Evolutionary conservation across 1,140 invertebrate species (phyloP).

Genomic region (Drosophila busckii): DNA sequence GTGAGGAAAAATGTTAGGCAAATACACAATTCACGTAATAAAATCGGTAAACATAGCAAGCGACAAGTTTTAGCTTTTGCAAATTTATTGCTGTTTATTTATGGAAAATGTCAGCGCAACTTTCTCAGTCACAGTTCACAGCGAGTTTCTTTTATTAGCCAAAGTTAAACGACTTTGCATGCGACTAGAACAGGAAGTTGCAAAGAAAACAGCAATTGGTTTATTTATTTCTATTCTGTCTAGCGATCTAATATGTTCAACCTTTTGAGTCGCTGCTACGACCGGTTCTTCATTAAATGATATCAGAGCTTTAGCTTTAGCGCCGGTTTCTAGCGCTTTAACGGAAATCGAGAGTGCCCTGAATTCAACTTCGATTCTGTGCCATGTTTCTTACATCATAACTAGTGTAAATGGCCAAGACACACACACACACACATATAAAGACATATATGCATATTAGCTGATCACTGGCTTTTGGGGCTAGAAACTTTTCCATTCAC

Average conservation of each 20-base stretch:
- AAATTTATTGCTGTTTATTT: slow-evolving; percentile 8
- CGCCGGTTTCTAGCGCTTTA: slow-evolving; percentile 28
- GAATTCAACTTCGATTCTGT: slow-evolving; percentile 8
- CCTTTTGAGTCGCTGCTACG: slow-evolving; percentile 2
- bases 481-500: slow-evolving; percentile 1
- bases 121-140: slow-evolving; percentile 38
- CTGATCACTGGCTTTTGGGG: background rate
- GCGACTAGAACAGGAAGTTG: slow-evolving; percentile 17
- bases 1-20: slow-evolving; percentile 58
- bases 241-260: background rate
- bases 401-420: slow-evolving; percentile 35
- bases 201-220: background rate
- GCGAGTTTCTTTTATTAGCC: background rate
- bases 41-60: slow-evolving; percentile 24
- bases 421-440: no score
- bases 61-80: slow-evolving; percentile 46
- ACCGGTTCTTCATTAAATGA: slow-evolving; percentile 50
- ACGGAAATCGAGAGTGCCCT: slow-evolving; percentile 54
- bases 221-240: no score
- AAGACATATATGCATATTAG: no score
- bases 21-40: slow-evolving; percentile 67
- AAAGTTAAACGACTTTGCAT: slow-evolving; percentile 17
- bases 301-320: slow-evolving; percentile 20
- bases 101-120: slow-evolving; percentile 28
- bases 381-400: slow-evolving; percentile 17